Base-by-base conservation (phyloP, 2,888 invertebrate species). In the Arrhopalites spinosus region DNA sequence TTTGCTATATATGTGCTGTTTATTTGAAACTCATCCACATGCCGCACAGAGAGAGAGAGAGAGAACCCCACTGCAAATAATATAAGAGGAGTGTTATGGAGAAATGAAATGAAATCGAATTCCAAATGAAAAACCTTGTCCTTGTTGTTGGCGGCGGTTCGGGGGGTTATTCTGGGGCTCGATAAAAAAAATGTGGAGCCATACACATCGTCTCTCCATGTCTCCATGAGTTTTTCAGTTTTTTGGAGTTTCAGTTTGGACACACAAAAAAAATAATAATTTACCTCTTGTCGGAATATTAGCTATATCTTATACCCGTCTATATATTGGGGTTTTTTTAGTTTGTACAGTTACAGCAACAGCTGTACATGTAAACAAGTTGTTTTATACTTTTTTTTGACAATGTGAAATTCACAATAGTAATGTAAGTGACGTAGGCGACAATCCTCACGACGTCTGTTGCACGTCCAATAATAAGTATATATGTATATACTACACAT, bases 71-170 rank as follows among this genome's bases (percentile, higher is more conserved):
- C 17, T 63, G 27, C 29, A 63, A 29, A 27, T 36, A 36, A 36
- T 11, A 36, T 36, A 36, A 36, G 5, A 36, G 36, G 36, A 36
- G 36, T 3, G 36, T 11, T 11, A 11, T 63, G 17, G 15, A 29
- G 13, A 27, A 29, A 27, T 63, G 63, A 63, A 66, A 45, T 66
- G 36, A 66, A 66, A 66, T 66, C 20, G 66, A 66, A 66, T 66
- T 66, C 23, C 13, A 1, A 20, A 20, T 50, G 27, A 66, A 66
- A 66, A 66, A 66, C 8, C 30, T 8, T 30, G 45, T 27, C 45
- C 20, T 17, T 43, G 43, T 43, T 50, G 59, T 59, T n/a, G 59
- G 59, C 25, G 59, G 13, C 13, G 27, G 3, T 25, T 20, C 20
- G 66, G 66, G 30, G 45, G 66, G 63, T 63, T 63, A 29, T 50